phyloP scores from a whole-genome alignment of 2,888 invertebrate species.

The Chaetoderma sp. region DNA sequence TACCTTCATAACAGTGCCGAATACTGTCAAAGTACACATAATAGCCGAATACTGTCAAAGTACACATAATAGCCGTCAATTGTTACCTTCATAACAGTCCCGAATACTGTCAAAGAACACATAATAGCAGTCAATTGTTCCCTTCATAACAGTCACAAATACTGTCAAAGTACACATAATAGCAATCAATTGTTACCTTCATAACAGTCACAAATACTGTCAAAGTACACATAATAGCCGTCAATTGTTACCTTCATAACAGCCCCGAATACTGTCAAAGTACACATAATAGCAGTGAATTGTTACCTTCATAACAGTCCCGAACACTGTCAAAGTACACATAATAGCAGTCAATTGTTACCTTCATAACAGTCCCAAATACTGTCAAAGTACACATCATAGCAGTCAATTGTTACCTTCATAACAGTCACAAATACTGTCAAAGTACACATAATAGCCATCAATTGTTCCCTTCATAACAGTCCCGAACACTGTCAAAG shows the following conservation, averaged over 20 bases:
- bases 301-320: slow-evolving; percentile 99
- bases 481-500: slow-evolving; percentile 98
- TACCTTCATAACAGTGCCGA: slow-evolving; percentile 99
- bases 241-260: slow-evolving; percentile 99
- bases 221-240: too few species aligned
- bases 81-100: slow-evolving; percentile 99
- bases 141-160: too few species aligned
- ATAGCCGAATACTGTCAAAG: too few species aligned
- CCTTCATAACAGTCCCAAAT: too few species aligned
- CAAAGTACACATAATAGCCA: too few species aligned
- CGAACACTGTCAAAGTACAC: slow-evolving; percentile 99
- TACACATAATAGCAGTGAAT: slow-evolving; percentile 98
- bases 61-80: too few species aligned
- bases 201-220: too few species aligned
- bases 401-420: too few species aligned
- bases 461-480: slow-evolving; percentile 99
- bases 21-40: slow-evolving; percentile 99
- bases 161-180: too few species aligned
- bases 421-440: too few species aligned
- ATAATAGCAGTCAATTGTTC: slow-evolving; percentile 96
- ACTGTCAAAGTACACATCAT: too few species aligned
- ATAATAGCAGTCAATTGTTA: slow-evolving; percentile 96
- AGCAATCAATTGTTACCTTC: too few species aligned
- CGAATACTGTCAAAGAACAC: slow-evolving; percentile 99
- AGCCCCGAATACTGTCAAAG: slow-evolving; percentile 98